Evolutionary conservation across 2,113 vertebrate species (phyloP).

Genomic region (Mionectes macconnelli): DNA sequence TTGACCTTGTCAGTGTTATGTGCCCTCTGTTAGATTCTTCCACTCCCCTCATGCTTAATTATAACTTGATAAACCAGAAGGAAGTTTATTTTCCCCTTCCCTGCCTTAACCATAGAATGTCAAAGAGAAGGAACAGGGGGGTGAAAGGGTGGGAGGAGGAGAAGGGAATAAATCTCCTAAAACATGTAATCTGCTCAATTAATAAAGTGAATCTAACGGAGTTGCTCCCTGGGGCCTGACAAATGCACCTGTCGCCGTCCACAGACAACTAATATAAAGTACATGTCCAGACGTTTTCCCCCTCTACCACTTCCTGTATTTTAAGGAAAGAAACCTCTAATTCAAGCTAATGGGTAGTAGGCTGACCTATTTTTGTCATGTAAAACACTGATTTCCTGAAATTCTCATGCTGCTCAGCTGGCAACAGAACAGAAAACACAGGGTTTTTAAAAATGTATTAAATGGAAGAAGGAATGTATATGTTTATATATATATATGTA

Average conservation of each 20-base stretch:
- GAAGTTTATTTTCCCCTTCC: not conserved
- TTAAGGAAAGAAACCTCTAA: slow-evolving; percentile 28
- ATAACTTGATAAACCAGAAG: slow-evolving; percentile 37
- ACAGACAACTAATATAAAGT: slow-evolving; percentile 29
- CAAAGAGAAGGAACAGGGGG: not conserved
- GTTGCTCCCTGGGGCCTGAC: slow-evolving; percentile 48
- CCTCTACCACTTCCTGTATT: not conserved
- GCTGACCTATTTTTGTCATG: not conserved
- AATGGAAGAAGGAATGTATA: not conserved
- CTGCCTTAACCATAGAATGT: not conserved
- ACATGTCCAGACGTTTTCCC: slow-evolving; percentile 6
- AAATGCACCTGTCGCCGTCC: slow-evolving; percentile 47
- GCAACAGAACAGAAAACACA: not conserved
- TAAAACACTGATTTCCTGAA: not conserved
- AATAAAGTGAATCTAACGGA: slow-evolving; percentile 51
- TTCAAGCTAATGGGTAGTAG: not conserved
- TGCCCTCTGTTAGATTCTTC: not conserved
- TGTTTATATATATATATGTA: not conserved
- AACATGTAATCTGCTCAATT: slow-evolving; percentile 62
- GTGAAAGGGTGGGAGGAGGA: not conserved
- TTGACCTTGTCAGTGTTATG: slow-evolving; percentile 59
- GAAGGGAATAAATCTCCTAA: slow-evolving; percentile 11
- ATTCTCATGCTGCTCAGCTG: not conserved
- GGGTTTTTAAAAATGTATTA: not conserved
- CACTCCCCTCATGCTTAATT: slow-evolving; percentile 55